Base-by-base conservation (phyloP, 2,113 vertebrate species). In the Leucopternis melanops region DNA sequence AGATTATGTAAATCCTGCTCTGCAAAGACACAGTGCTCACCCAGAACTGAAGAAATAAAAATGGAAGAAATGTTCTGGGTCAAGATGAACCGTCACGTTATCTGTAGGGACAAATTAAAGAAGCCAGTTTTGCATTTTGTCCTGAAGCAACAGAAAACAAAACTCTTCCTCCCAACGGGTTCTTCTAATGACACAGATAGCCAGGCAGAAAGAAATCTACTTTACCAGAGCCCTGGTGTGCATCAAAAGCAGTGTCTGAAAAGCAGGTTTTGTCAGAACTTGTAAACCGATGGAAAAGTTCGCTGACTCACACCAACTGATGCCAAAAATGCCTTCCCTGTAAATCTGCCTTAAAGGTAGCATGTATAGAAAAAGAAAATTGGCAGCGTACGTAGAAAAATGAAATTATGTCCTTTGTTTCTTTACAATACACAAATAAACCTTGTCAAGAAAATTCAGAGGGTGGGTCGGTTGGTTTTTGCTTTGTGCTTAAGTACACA, bases 221-320 rank as follows among this genome's bases (percentile, higher is more conserved):
- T 87, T 75, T 32, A 77, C 62, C 86, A 81, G 55, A 87, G 81
- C 38, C 70, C 74, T 73, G 40, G 54, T 23, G 45, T 59, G 85
- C 67, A 84, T 63, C 79, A 86, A 96, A 95, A 83, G 62, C 90
- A 87, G 45, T 3, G 29, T 58, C 58, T 96, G 87, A 94, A 90
- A 74, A 86, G 78, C 71, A 96, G 91, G 86, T 93, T 94, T 80
- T 97, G 93, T 93, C 82, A 95, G 74, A 86, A 92, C 93, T 84
- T 96, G 96, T 57, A 83, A 84, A 96, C 77, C 8, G 1, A 81
- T 63, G 55, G 81, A 94, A 96, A 92, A 72, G 57, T 89, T 96
- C 6, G 29, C 84, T 95, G 95, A 96, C 84, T 94, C 93, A 92
- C 67, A 72, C 25, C 0, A 0, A 38, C 36, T 55, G 63, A 50